Percentiles rank a stretch among this genome's conserved stretches.
Conservation (phyloP, 2,797 vertebrate genomes). For the Crenuchus spilurus region DNA sequence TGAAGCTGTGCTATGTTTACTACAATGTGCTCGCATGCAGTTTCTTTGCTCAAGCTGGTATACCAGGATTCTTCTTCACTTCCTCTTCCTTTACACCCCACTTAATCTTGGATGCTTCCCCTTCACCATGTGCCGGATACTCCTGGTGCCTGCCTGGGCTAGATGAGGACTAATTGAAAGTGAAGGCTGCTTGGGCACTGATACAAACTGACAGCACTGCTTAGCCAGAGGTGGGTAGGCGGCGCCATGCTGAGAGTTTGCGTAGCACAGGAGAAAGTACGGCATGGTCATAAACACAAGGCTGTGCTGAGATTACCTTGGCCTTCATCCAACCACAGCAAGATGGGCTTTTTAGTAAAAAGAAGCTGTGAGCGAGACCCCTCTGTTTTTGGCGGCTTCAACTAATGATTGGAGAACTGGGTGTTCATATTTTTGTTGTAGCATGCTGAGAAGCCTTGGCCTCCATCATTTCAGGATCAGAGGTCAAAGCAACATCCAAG, state of each 20-base stretch:
- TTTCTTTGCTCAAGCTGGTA: constrained; percentile 67
- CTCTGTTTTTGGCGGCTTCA: constrained; percentile 61
- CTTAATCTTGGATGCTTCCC: constrained; percentile 67
- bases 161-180: constrained; percentile 82
- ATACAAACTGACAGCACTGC: constrained; percentile 76
- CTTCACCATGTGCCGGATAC: constrained; percentile 60
- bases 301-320: constrained; percentile 67
- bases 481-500: constrained; percentile 44
- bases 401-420: constrained; percentile 48
- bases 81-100: constrained; percentile 71
- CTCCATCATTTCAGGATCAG: constrained; percentile 45
- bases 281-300: constrained; percentile 68
- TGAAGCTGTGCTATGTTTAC: constrained; percentile 74
- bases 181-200: constrained; percentile 76
- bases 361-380: constrained; percentile 63
- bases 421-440: constrained; percentile 46
- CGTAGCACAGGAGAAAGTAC: constrained; percentile 70
- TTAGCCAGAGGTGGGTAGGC: constrained; percentile 78
- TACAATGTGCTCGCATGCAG: constrained; percentile 69
- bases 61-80: constrained; percentile 70
- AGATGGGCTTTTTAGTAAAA: constrained; percentile 71
- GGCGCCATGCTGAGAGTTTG: constrained; percentile 76
- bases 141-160: constrained; percentile 72
- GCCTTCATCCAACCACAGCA: constrained; percentile 72
- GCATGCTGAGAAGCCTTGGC: constrained; percentile 51